Conservation (phyloP, 2,797 vertebrate species). For the Muscicapa comitata region DNA sequence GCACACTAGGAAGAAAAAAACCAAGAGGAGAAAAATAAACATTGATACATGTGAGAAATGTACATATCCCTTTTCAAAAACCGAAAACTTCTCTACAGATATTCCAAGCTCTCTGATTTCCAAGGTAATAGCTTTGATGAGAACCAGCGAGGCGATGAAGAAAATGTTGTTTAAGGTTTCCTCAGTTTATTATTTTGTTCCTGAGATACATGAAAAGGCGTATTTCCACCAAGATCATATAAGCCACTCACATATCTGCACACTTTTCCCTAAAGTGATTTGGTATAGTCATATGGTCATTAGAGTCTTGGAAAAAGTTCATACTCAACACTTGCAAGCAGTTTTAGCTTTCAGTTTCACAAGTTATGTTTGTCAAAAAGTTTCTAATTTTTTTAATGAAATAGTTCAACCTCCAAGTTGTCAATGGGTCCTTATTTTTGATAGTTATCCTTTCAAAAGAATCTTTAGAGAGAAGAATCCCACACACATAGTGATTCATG, state of each 20-base stretch:
- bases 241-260: not conserved
- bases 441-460: not conserved
- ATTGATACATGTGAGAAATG: not conserved
- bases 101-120: not conserved
- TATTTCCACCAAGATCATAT: not conserved
- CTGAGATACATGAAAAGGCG: not conserved
- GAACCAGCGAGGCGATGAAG: not conserved
- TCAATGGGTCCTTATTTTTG: not conserved
- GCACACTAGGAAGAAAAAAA: not conserved
- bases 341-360: not conserved
- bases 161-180: not conserved
- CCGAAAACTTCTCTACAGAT: not conserved
- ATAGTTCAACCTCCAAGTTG: not conserved
- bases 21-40: not conserved
- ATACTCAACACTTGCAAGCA: not conserved
- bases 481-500: accelerated
- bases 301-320: not conserved
- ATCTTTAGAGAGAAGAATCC: not conserved
- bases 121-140: not conserved
- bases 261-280: not conserved
- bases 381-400: not conserved
- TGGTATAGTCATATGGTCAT: not conserved
- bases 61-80: not conserved
- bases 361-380: not conserved
- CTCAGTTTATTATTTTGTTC: not conserved